A percentile compares a stretch with the other conserved stretches of the same genome.
These are phyloP conservation scores for Meloe dianella DNA, from an alignment of 2,888 invertebrate genomes.

Conservation along the genomic window DNA sequence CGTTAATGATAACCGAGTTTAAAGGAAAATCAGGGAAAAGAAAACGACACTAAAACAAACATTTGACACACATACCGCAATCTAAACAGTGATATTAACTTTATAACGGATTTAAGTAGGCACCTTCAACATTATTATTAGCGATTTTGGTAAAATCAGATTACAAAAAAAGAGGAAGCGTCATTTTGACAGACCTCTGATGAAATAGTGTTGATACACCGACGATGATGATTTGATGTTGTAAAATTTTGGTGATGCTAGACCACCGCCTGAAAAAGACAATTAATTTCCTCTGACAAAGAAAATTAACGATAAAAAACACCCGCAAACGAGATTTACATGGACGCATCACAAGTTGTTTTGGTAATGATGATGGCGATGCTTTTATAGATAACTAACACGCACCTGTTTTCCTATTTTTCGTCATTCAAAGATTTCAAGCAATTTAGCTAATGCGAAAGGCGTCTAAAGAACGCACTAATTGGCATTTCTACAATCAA, in stretches of 20 bases:
- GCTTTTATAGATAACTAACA: constrained; percentile 7
- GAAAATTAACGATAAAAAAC: neutral
- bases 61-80: no score
- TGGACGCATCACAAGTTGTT: neutral
- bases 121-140: no score
- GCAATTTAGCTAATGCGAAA: constrained; percentile 13
- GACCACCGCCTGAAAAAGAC: neutral
- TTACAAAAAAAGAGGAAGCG: no score
- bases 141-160: no score
- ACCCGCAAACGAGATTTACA: neutral
- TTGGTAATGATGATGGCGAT: neutral
- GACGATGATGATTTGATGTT: constrained; percentile 8
- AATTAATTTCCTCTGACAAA: neutral
- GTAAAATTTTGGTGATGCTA: neutral
- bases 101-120: no score
- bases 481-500: constrained; percentile 12
- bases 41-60: no score
- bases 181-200: no score
- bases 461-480: constrained; percentile 8
- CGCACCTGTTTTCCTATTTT: constrained; percentile 13
- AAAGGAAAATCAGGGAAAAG: no score
- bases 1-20: no score
- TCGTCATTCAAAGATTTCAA: constrained; percentile 4
- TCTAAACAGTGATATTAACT: no score
- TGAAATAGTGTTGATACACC: constrained; percentile 4